Conservation (phyloP, 2,113 vertebrate species). For the Perognathus longimembris region DNA sequence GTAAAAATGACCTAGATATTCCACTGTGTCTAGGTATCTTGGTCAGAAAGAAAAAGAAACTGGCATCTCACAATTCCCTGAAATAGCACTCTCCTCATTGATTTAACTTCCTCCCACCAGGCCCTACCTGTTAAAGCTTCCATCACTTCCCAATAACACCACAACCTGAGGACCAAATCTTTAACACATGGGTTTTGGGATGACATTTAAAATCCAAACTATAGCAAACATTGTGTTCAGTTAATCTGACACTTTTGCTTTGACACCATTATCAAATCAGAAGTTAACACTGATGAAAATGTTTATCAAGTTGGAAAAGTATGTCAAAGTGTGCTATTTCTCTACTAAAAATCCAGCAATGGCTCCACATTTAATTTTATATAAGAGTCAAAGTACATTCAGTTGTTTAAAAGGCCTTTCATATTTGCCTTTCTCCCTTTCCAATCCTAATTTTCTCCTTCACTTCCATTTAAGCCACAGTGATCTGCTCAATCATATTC, state of each 20-base stretch:
- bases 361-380: background rate
- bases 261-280: background rate
- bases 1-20: background rate
- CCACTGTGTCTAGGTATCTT: background rate
- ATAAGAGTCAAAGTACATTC: background rate
- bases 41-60: background rate
- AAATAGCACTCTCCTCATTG: background rate
- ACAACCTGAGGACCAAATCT: background rate
- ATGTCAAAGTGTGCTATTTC: background rate
- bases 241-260: background rate
- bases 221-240: conserved; percentile 1
- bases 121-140: background rate
- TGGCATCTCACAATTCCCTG: background rate
- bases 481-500: background rate
- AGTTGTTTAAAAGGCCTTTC: background rate
- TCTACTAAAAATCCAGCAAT: background rate
- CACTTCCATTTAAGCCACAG: background rate
- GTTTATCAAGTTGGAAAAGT: background rate
- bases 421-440: background rate
- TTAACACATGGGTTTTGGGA: background rate
- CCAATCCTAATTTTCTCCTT: background rate
- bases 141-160: background rate
- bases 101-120: background rate
- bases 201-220: background rate
- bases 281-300: background rate